A percentile compares a stretch with the other conserved stretches of the same genome.
phyloP scores from a whole-genome alignment of 2,797 vertebrate species.

The Ctenopoma kingsleyae region DNA sequence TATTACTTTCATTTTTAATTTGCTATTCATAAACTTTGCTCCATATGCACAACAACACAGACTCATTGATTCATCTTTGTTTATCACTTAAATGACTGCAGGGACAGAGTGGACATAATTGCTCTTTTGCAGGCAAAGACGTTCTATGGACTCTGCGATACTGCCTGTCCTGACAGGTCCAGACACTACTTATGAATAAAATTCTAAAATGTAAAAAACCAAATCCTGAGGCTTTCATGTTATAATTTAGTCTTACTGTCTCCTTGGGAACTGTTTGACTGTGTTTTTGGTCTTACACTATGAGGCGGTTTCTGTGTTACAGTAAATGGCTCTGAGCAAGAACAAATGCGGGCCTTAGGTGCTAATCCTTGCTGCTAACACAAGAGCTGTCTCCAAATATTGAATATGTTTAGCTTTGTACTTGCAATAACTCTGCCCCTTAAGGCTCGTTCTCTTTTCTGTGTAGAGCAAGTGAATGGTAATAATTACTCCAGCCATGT shows the following conservation, averaged over 20 bases:
- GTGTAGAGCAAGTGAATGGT: conserved; percentile 35
- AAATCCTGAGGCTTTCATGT: conserved; percentile 34
- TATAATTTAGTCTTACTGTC: conserved; percentile 29
- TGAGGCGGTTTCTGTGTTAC: conserved; percentile 47
- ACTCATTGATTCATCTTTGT: conserved; percentile 6
- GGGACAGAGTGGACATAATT: conserved; percentile 25
- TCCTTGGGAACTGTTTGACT: conserved; percentile 45
- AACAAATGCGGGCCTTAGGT: conserved; percentile 66
- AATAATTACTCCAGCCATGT: conserved; percentile 55
- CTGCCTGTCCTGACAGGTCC: not conserved
- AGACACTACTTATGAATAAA: conserved; percentile 19
- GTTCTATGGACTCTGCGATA: conserved; percentile 16
- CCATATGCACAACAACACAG: conserved; percentile 3
- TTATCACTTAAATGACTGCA: conserved; percentile 14
- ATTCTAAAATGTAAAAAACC: conserved; percentile 37
- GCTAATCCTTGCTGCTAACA: conserved; percentile 52
- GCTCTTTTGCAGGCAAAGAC: not conserved
- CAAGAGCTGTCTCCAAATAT: conserved; percentile 66
- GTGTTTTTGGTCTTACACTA: conserved; percentile 27
- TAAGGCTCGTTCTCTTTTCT: conserved; percentile 40
- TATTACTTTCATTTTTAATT: conserved; percentile 28
- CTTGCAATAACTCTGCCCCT: conserved; percentile 45
- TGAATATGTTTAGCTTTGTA: conserved; percentile 62
- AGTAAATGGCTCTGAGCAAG: conserved; percentile 61
- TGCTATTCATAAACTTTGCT: conserved; percentile 6